Base-by-base conservation (phyloP, 2,113 vertebrate species). In the Periophthalmus modestus region DNA sequence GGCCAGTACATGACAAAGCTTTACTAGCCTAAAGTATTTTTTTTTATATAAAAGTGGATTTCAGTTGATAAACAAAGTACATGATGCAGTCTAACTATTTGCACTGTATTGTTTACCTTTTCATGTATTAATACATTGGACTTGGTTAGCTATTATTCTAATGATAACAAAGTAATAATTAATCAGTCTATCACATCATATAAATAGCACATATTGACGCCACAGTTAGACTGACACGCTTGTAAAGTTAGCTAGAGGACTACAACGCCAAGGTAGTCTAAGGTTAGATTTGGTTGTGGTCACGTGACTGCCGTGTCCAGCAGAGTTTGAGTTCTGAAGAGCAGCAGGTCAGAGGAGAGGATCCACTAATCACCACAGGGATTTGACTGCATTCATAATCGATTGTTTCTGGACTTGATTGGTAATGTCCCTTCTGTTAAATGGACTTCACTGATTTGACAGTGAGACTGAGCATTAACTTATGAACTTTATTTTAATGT, bases 341-440 rank as follows among this genome's bases (percentile, higher is more conserved):
- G 54, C 73, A 77, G 68, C 78, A 89, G 84, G 83, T 86, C 82
- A 86, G 73, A 73, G 69, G 66, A 76, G 68, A 76, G 79, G 72
- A 58, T 81, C 68, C 76, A 70, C 68, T 84, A 77, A 87, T 89
- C 86, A 85, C 88, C 78, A 79, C 71, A 24, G 85, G 83, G 84
- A 87, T 88, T 78, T 79, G 82, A 73, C 78, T 87, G 71, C 80
- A 79, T 90, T 87, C 84, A 83, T 88, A 87, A 92, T 92, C 89
- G 83, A 91, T 89, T 82, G 77, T 75, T 85, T 74, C 79, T 85
- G 79, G 75, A 87, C 85, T 84, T 88, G 83, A 89, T 90, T 81
- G 19, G 48, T 52, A 82, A 80, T 66, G 47, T 85, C 70, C 72
- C 80, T 79, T 84, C 75, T 65, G 70, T 84, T 68, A 79, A 81